Evolutionary conservation across 2,797 vertebrate species (phyloP).

Genomic region (Neopelma chrysocephalum): DNA sequence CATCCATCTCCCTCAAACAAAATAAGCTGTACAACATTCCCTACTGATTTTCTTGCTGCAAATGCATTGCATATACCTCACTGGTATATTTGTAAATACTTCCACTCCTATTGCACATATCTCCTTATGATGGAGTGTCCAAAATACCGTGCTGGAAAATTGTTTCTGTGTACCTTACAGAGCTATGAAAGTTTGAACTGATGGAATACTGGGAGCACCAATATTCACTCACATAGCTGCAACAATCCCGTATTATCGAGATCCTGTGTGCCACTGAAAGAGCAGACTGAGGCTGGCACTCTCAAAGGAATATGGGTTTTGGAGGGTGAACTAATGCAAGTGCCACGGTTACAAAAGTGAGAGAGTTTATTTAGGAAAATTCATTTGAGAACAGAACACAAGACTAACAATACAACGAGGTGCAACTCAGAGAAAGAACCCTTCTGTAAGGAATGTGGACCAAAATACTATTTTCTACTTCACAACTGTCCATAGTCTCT

Average conservation of each 20-base stretch:
- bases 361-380: background rate
- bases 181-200: background rate
- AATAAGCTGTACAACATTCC: background rate
- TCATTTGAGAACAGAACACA: background rate
- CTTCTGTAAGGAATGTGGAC: background rate
- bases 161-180: background rate
- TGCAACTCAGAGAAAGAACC: background rate
- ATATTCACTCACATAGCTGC: background rate
- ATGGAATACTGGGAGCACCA: background rate
- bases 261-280: background rate
- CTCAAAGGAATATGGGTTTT: fast-evolving
- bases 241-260: fast-evolving
- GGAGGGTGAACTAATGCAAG: background rate
- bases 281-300: background rate
- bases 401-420: background rate
- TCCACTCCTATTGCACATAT: background rate
- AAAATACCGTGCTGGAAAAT: background rate
- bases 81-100: background rate
- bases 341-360: background rate
- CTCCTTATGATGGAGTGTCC: background rate
- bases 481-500: background rate
- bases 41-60: background rate
- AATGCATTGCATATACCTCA: background rate
- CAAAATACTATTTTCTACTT: background rate
- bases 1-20: background rate